phyloP scores from a whole-genome alignment of 2,888 invertebrate genomes.

The Chromoteleia sp. region DNA sequence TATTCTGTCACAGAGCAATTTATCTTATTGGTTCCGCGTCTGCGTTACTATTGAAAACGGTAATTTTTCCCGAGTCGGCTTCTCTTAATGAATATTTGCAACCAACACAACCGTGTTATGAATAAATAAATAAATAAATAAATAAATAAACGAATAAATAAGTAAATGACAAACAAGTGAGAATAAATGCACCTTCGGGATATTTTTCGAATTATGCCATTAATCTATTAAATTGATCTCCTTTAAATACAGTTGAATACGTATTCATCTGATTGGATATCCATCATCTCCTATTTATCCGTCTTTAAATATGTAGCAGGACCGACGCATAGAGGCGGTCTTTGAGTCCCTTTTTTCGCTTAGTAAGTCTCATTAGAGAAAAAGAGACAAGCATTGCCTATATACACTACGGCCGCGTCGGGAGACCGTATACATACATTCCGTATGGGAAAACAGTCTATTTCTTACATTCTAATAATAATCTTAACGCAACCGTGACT shows the following conservation, averaged over 20 bases:
- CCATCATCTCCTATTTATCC: constrained; percentile 59
- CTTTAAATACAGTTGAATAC: constrained; percentile 52
- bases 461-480: constrained; percentile 34
- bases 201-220: constrained; percentile 17
- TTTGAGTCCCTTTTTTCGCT: constrained; percentile 43
- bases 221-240: constrained; percentile 54
- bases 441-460: too few species aligned
- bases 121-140: neutral
- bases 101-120: too few species aligned
- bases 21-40: too few species aligned
- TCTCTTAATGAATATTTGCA: too few species aligned
- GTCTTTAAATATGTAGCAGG: constrained; percentile 44
- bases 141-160: too few species aligned
- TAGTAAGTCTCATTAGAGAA: constrained; percentile 56
- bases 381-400: constrained; percentile 44
- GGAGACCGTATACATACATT: too few species aligned
- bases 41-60: too few species aligned
- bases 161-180: constrained; percentile 13
- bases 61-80: too few species aligned
- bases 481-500: too few species aligned
- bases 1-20: too few species aligned
- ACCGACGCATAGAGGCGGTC: constrained; percentile 23
- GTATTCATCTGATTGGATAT: constrained; percentile 59
- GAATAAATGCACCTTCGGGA: constrained; percentile 16
- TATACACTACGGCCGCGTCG: too few species aligned